A percentile compares a stretch with the other conserved stretches of the same genome.
phyloP scores from a whole-genome alignment of 1,140 invertebrate genomes.

The Lordiphosa stackelbergi region DNA sequence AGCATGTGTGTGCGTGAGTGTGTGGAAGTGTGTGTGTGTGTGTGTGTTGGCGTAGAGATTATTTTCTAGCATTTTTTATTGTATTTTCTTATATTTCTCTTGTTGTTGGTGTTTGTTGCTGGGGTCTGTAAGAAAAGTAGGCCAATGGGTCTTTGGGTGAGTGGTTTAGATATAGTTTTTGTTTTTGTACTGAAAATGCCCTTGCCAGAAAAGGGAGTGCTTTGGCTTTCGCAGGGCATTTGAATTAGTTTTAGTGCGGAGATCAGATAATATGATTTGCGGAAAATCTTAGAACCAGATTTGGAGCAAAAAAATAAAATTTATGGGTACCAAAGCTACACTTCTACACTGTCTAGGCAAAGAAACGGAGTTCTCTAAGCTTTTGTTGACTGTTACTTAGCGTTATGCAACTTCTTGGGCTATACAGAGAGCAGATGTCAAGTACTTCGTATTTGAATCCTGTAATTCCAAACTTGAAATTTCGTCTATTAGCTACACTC shows the following conservation, averaged over 20 bases:
- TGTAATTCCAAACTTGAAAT: no score
- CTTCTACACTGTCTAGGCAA: no score
- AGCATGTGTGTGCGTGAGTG: slow-evolving; percentile 19
- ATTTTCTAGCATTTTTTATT: slow-evolving; percentile 63
- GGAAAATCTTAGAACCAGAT: no score
- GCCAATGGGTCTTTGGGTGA: slow-evolving; percentile 73
- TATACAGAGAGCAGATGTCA: no score
- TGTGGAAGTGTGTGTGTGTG: slow-evolving; percentile 24
- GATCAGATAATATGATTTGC: no score
- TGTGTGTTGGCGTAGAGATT: slow-evolving; percentile 72
- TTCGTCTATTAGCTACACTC: no score
- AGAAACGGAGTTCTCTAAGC: no score
- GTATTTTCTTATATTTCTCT: slow-evolving; percentile 50
- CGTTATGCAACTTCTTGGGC: no score
- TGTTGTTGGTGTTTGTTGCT: slow-evolving; percentile 51
- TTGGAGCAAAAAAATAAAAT: no score
- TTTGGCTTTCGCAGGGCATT: slow-evolving; percentile 12
- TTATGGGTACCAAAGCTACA: no score
- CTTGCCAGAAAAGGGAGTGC: slow-evolving; percentile 23
- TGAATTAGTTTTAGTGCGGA: background rate
- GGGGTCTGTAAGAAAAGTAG: slow-evolving; percentile 65
- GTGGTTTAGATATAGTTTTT: slow-evolving; percentile 65
- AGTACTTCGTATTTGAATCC: no score
- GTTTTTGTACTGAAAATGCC: slow-evolving; percentile 27
- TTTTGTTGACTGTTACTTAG: no score